A percentile compares a stretch with the other conserved stretches of the same genome.
These are phyloP conservation scores for Junonia oenone DNA, from an alignment of 2,888 invertebrate species.

Conservation along the genomic window DNA sequence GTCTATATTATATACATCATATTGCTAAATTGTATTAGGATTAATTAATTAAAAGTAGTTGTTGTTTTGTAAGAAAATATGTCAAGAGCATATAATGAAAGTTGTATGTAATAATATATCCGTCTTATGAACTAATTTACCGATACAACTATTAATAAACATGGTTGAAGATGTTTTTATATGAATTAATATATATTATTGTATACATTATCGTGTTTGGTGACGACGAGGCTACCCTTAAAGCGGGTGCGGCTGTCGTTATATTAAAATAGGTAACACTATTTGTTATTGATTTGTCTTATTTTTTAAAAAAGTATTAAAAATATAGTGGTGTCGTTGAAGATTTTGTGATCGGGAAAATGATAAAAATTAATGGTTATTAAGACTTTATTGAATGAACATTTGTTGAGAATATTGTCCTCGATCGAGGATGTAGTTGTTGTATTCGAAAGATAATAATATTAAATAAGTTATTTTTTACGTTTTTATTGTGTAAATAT, in stretches of 20 bases:
- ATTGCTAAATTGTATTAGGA: constrained; percentile 55
- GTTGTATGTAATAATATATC: constrained; percentile 73
- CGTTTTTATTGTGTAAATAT: constrained; percentile 78
- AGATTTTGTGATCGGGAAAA: constrained; percentile 76
- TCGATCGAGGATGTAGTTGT: constrained; percentile 73
- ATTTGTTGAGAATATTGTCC: constrained; percentile 77
- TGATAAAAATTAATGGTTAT: constrained; percentile 62
- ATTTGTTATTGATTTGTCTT: constrained; percentile 57
- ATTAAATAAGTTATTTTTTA: constrained; percentile 80
- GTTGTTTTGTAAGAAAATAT: constrained; percentile 76
- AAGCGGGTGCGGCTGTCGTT: constrained; percentile 45
- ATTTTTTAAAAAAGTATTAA: constrained; percentile 59
- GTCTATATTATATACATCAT: constrained; percentile 52
- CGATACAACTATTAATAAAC: constrained; percentile 51
- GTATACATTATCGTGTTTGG: constrained; percentile 61
- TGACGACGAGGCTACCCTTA: constrained; percentile 45
- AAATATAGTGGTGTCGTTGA: constrained; percentile 73
- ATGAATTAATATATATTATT: constrained; percentile 65
- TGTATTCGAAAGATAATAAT: constrained; percentile 79
- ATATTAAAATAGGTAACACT: constrained; percentile 49
- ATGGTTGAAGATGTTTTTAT: constrained; percentile 74
- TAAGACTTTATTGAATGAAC: constrained; percentile 76
- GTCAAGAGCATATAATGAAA: constrained; percentile 69
- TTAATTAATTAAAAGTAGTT: constrained; percentile 71
- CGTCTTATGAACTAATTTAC: constrained; percentile 73